These are phyloP conservation scores for Clusia tigrina DNA, from an alignment of 2,888 invertebrate species.

Conservation along the genomic window DNA sequence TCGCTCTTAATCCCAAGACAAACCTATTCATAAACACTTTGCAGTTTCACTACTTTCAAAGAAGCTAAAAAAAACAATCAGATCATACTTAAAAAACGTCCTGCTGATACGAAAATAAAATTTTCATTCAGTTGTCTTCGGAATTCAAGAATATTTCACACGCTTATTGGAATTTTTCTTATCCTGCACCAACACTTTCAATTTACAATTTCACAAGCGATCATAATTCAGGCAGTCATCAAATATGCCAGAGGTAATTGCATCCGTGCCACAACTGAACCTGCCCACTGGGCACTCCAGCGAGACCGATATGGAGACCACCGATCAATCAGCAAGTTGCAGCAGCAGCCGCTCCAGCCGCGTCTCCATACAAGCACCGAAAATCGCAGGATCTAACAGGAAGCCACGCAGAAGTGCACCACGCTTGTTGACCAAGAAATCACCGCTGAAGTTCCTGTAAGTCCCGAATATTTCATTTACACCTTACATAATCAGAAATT, in stretches of 20 bases:
- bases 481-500: background rate
- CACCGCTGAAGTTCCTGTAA: slow-evolving; percentile 27
- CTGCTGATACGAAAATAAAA: background rate
- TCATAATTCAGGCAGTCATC: no score
- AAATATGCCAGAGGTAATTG: slow-evolving; percentile 37
- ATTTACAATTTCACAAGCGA: no score
- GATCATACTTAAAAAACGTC: no score
- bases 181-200: no score
- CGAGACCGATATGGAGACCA: slow-evolving; percentile 28
- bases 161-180: background rate
- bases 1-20: no score
- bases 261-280: slow-evolving; percentile 28
- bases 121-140: background rate
- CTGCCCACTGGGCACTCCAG: slow-evolving; percentile 31
- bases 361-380: background rate
- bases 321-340: slow-evolving; percentile 34
- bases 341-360: slow-evolving; percentile 12
- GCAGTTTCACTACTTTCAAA: no score
- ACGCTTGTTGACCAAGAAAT: slow-evolving; percentile 21
- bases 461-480: background rate
- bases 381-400: slow-evolving; percentile 19
- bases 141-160: background rate
- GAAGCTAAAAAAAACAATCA: no score
- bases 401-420: slow-evolving; percentile 26
- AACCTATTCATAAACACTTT: no score